Conservation (phyloP, 2,888 invertebrate genomes). For the Brachynemurus nebulosus region DNA sequence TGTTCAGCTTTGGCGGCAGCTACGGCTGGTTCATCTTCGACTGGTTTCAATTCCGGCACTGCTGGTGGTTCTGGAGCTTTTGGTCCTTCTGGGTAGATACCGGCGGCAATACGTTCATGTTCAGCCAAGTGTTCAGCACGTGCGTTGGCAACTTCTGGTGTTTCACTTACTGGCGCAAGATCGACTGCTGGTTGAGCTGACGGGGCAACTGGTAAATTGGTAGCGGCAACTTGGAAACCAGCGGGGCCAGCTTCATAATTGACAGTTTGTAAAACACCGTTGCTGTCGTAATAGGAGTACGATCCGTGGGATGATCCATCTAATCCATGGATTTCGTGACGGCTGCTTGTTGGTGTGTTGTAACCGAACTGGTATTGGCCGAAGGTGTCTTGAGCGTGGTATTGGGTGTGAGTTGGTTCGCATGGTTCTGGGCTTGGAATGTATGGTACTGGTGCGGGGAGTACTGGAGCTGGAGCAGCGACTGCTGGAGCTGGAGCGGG, state of each 20-base stretch:
- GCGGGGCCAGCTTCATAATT: background rate
- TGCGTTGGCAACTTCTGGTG: background rate
- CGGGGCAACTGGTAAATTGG: background rate
- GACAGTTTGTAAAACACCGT: background rate
- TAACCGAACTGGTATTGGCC: constrained; percentile 3
- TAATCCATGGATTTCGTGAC: background rate
- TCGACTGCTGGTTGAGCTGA: background rate
- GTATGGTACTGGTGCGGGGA: no score
- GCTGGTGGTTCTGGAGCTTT: background rate
- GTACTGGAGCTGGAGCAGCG: background rate
- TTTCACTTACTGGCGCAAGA: background rate
- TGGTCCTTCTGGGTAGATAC: background rate
- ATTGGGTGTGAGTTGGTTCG: no score
- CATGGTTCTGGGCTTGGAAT: no score
- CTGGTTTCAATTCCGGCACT: background rate
- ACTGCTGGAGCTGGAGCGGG: background rate
- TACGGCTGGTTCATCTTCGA: background rate
- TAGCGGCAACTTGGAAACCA: constrained; percentile 4
- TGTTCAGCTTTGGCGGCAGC: background rate
- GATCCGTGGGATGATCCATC: background rate
- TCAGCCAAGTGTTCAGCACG: background rate
- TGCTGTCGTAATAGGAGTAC: background rate
- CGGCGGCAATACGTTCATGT: background rate
- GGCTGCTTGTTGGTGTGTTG: background rate
- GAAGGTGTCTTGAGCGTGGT: background rate